Base-by-base conservation (phyloP, 2,113 vertebrate species). In the Neogale vison region DNA sequence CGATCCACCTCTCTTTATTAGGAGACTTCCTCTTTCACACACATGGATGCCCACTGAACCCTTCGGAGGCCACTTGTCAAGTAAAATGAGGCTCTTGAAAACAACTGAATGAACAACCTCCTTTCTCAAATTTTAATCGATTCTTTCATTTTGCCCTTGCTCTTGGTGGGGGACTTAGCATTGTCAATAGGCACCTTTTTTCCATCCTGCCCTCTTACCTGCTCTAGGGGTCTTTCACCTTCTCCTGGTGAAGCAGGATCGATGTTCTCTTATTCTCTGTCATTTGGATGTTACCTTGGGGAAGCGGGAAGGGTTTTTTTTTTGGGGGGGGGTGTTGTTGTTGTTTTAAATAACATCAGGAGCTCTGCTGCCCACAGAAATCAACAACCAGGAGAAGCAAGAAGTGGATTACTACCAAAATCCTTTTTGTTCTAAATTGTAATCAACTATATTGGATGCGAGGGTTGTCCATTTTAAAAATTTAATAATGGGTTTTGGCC, bases 391-490 rank as follows among this genome's bases (percentile, higher is more conserved):
- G 36, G 77, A 95, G 95, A 97, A 95, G 79, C 85, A 36, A 97
- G 95, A 98, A 99, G 97, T 98, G 96, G 97, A 98, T 98, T 98
- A 98, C 96, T 88, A 93, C 69, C 5, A 7, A 98, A 98, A 99
- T 97, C 97, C 98, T 98, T 98, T 99, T 98, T 50, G 0, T 98
- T 98, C 95, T 98, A 97, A 99, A 99, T 98, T 98, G 98, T 98
- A 99, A 99, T 99, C 98, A 99, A 98, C 98, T 98, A 98, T 99
- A 99, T 98, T 99, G 98, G 98, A 98, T 97, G 98, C 0, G 82
- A 4, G 31, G 97, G 98, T 98, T 97, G 98, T 98, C 98, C 97
- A 98, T 98, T 98, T 97, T 94, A 98, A 98, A 98, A 98, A 98
- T 98, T 99, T 98, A 98, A 98, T 98, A 98, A 99, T 95, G 98